Evolutionary conservation across 1,140 invertebrate species (phyloP).

Genomic region (Periplaneta americana): DNA sequence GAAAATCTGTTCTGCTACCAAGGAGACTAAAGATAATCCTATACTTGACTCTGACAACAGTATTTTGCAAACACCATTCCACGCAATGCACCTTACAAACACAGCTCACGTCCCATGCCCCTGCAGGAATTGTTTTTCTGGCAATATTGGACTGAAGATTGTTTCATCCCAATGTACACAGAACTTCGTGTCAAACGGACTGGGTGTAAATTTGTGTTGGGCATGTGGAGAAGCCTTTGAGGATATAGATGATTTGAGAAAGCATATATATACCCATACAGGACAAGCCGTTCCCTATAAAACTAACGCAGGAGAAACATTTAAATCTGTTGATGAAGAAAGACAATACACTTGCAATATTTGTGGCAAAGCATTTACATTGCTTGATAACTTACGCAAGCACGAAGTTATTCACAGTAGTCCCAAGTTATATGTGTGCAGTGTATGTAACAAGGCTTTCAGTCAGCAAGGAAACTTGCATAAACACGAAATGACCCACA

Average conservation of each 20-base stretch:
- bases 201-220: background rate
- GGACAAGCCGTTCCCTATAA: background rate
- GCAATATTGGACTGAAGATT: background rate
- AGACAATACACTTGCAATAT: conserved; percentile 42
- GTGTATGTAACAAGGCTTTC: conserved; percentile 50
- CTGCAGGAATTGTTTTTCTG: background rate
- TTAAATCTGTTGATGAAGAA: conserved; percentile 25
- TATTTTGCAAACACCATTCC: no score
- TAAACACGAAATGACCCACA: conserved; percentile 16
- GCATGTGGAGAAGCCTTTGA: background rate
- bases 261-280: background rate
- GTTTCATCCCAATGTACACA: background rate
- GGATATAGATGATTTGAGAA: background rate
- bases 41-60: no score
- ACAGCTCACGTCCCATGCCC: background rate
- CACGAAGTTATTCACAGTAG: conserved; percentile 12
- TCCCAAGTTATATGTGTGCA: conserved; percentile 28
- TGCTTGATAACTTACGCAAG: background rate
- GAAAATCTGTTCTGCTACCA: no score
- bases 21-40: no score
- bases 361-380: conserved; percentile 12
- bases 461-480: conserved; percentile 27
- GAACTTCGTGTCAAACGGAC: background rate
- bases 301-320: background rate
- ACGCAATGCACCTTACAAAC: no score